Percentiles rank a stretch among this genome's conserved stretches.
Evolutionary conservation across 2,113 vertebrate genomes (phyloP).

Genomic region (Rhinolophus ferrumequinum): DNA sequence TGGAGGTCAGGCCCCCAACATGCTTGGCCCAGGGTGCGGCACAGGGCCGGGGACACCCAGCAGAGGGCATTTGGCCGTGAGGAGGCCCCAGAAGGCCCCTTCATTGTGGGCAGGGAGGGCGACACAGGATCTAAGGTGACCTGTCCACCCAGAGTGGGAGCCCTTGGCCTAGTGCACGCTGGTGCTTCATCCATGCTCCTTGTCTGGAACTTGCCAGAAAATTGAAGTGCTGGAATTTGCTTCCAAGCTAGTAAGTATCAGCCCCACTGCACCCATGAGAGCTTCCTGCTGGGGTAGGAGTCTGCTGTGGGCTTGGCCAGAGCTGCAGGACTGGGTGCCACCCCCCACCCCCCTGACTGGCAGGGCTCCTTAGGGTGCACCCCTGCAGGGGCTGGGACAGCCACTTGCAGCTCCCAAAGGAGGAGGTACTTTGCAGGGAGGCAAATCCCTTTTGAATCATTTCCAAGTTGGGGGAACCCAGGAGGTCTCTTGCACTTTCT

Average conservation of each 20-base stretch:
- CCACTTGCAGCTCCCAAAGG: not conserved
- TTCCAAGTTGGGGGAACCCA: not conserved
- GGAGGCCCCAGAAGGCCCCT: not conserved
- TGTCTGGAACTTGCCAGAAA: not conserved
- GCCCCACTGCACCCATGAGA: rapidly evolving
- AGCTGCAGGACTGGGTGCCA: not conserved
- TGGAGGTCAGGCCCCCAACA: not conserved
- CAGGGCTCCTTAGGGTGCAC: no score
- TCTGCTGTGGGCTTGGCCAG: rapidly evolving
- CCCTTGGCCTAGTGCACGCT: not conserved
- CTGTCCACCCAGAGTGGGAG: not conserved
- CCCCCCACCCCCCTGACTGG: rapidly evolving
- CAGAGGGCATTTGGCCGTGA: not conserved
- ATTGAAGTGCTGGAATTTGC: not conserved
- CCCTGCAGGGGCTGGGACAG: not conserved
- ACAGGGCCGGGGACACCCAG: no score
- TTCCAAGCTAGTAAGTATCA: not conserved
- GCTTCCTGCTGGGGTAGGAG: not conserved
- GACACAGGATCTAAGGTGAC: not conserved
- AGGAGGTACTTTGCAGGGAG: not conserved
- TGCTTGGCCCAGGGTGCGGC: not conserved
- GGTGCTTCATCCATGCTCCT: rapidly evolving
- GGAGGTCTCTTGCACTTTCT: not conserved
- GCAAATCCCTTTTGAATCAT: no score
- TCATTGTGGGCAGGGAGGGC: not conserved